Percentiles rank a stretch among this genome's conserved stretches.
Evolutionary conservation across 2,888 invertebrate genomes (phyloP).

Genomic region (Pedicia rivosa): DNA sequence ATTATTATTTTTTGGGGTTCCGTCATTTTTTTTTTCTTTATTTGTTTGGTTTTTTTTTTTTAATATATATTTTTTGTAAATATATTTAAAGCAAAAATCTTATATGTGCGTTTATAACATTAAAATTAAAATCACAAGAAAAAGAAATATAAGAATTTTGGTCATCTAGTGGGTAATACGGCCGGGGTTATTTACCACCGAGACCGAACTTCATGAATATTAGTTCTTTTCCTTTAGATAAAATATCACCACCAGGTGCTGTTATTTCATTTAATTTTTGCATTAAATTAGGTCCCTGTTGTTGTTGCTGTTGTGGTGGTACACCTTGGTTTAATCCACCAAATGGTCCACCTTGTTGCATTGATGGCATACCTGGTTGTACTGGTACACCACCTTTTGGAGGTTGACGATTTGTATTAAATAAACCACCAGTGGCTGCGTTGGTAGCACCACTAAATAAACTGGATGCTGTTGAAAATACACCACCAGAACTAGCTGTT

Average conservation of each 20-base stretch:
- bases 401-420: conserved; percentile 25
- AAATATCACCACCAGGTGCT: conserved; percentile 74
- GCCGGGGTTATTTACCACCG: conserved; percentile 50
- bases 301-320: conserved; percentile 29
- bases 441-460: conserved; percentile 32
- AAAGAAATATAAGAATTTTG: not conserved
- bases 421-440: conserved; percentile 32
- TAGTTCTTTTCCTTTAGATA: conserved; percentile 85
- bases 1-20: conserved; percentile 12
- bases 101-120: too few species aligned
- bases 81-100: not conserved
- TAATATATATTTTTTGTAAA: conserved; percentile 9
- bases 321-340: conserved; percentile 16
- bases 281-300: conserved; percentile 59
- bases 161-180: conserved; percentile 12
- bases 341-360: conserved; percentile 13
- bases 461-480: conserved; percentile 31
- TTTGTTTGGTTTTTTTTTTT: conserved; percentile 12
- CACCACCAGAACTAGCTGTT: conserved; percentile 26
- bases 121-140: too few species aligned
- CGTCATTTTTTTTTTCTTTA: conserved; percentile 11
- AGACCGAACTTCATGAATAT: conserved; percentile 90
- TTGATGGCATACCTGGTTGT: conserved; percentile 16
- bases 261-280: conserved; percentile 82
- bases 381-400: conserved; percentile 30